Evolutionary conservation across 2,888 invertebrate genomes (phyloP), one percentile per base, ranked within the genome.

Genomic region (Adineta ricciae): DNA sequence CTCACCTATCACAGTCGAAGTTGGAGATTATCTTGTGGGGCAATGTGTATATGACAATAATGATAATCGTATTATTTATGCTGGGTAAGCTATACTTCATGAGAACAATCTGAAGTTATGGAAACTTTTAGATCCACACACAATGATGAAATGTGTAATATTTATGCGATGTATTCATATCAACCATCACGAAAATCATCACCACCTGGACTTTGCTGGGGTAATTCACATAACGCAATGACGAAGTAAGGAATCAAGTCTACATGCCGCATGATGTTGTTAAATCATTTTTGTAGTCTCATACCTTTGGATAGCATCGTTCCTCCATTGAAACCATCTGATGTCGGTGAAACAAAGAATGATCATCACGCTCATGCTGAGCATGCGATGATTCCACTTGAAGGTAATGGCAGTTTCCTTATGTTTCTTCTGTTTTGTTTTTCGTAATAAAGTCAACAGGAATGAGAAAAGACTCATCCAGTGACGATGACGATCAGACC

Each of bases 61-160:
- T 27, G 84, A 73, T n/a, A 54, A 82, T 54, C 50, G 73, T 14
- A n/a, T 49, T 5, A 41, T 85, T 16, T 11, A 50, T 78, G 84
- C 73, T 9, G 85, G 85, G 41, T 78, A 83, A 36, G 9, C 5
- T 49, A 36, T 41, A 32, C 21, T n/a, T 78, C 36, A 7, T 38
- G 9, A 38, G 2, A 2, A 9, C 24, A 46, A 2, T 38, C 21
- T 24, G 11, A 72, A 27, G 27, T 72, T 19, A 14, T 32, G 11
- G 46, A 16, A 73, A 73, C 11, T 78, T 24, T n/a, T 38, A 90
- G 90, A 41, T 86, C 87, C 8, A 89, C 89, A 8, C 89, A 89
- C 78, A 87, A 87, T 38, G 90, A 91, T 87, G 91, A 91, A 88
- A 91, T 91, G 91, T 90, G 90, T 87, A 91, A 91, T 87, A 90